These are phyloP conservation scores for Ficedula albicollis DNA, from an alignment of 2,797 vertebrate species.

Conservation along the genomic window DNA sequence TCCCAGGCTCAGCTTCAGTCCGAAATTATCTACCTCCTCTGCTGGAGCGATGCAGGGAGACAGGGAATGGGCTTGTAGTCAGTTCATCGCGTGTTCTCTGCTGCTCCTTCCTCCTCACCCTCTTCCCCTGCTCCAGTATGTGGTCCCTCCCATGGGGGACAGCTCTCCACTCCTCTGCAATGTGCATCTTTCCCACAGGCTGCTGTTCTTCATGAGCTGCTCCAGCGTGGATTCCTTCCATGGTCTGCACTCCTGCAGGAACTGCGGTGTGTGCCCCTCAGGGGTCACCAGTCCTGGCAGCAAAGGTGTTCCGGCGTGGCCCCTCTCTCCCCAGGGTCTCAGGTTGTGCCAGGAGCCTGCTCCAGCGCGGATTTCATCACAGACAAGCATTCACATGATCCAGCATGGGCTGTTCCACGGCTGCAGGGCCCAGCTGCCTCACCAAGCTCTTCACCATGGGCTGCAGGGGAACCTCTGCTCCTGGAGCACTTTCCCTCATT, in stretches of 20 bases:
- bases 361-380: not conserved
- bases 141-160: not conserved
- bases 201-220: not conserved
- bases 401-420: not conserved
- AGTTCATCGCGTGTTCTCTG: not conserved
- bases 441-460: rapidly evolving
- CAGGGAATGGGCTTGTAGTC: not conserved
- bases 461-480: not conserved
- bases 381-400: not conserved
- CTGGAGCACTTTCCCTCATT: not conserved
- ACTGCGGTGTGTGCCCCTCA: too few species aligned
- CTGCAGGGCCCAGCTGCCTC: not conserved
- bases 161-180: not conserved
- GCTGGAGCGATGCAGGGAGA: not conserved
- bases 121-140: not conserved
- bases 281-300: not conserved
- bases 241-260: not conserved
- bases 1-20: not conserved
- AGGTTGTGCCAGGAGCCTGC: not conserved
- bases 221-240: rapidly evolving
- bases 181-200: not conserved
- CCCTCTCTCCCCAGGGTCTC: not conserved
- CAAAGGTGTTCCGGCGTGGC: rapidly evolving
- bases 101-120: not conserved
- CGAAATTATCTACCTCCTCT: not conserved